Percentiles rank a stretch among this genome's conserved stretches.
phyloP scores from a whole-genome alignment of 2,888 invertebrate genomes.

The Cataglyphis rosenhaueri region DNA sequence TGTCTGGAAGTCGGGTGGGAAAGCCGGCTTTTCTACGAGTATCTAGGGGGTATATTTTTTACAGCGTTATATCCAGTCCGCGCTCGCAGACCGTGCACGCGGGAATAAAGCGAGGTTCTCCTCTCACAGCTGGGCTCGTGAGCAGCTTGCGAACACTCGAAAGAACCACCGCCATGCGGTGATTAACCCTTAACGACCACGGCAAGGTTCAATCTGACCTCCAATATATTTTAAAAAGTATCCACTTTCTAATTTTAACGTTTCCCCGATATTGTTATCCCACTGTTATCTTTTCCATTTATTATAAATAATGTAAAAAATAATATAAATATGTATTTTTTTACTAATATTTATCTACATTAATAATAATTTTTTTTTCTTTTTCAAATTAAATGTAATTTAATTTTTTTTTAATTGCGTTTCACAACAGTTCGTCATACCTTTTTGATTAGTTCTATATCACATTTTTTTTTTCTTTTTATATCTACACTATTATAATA shows the following conservation, averaged over 20 bases:
- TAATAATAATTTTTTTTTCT: background rate
- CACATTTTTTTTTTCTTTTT: background rate
- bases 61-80: constrained; percentile 73
- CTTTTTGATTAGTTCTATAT: background rate
- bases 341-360: background rate
- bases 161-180: constrained; percentile 65
- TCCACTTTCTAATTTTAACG: background rate
- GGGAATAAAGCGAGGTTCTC: constrained; percentile 56
- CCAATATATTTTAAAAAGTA: constrained; percentile 20
- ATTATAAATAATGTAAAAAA: background rate
- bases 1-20: constrained; percentile 68
- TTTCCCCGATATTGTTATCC: background rate
- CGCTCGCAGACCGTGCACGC: constrained; percentile 71
- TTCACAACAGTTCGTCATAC: background rate
- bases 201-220: constrained; percentile 14
- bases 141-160: constrained; percentile 63
- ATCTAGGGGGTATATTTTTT: constrained; percentile 77
- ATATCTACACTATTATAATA: background rate
- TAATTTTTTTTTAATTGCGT: background rate
- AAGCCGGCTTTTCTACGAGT: constrained; percentile 71
- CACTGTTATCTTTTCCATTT: background rate
- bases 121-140: constrained; percentile 59
- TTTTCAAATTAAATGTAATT: background rate
- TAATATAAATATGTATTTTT: background rate
- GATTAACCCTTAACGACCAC: constrained; percentile 69